Evolutionary conservation across 2,888 invertebrate species (phyloP).

Genomic region (Apamea crenata): DNA sequence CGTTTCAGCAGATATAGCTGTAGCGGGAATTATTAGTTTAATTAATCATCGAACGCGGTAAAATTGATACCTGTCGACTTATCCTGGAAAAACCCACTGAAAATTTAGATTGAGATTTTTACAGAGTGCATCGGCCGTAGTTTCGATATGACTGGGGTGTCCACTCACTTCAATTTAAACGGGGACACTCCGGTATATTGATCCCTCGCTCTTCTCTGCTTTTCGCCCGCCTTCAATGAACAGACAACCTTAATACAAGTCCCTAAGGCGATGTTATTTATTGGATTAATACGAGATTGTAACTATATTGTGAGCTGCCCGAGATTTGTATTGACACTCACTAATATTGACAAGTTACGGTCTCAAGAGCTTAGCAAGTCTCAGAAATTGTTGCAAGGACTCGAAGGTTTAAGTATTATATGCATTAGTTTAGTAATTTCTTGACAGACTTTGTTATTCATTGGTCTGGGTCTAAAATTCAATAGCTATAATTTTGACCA

Average conservation of each 20-base stretch:
- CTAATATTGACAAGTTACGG: constrained; percentile 56
- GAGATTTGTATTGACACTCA: constrained; percentile 49
- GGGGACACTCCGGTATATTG: too few species aligned
- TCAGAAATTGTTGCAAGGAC: constrained; percentile 27
- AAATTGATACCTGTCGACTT: not conserved
- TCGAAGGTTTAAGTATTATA: constrained; percentile 23
- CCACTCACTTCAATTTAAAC: not conserved
- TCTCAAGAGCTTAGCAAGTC: constrained; percentile 39
- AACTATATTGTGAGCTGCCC: constrained; percentile 43
- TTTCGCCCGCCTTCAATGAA: not conserved
- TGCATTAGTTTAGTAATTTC: constrained; percentile 33
- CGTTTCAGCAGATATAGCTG: not conserved
- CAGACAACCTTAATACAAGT: constrained; percentile 9
- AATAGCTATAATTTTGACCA: not conserved
- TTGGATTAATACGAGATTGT: constrained; percentile 58
- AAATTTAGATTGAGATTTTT: not conserved
- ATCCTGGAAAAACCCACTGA: not conserved
- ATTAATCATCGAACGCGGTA: not conserved
- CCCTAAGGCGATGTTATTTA: constrained; percentile 49
- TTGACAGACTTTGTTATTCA: constrained; percentile 22
- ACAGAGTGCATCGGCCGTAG: not conserved
- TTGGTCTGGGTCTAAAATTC: not conserved
- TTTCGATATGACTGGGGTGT: not conserved
- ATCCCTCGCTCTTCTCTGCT: not conserved
- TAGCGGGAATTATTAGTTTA: not conserved